These are phyloP conservation scores for Cryptoprocta ferox DNA, from an alignment of 2,797 vertebrate species.

Conservation along the genomic window DNA sequence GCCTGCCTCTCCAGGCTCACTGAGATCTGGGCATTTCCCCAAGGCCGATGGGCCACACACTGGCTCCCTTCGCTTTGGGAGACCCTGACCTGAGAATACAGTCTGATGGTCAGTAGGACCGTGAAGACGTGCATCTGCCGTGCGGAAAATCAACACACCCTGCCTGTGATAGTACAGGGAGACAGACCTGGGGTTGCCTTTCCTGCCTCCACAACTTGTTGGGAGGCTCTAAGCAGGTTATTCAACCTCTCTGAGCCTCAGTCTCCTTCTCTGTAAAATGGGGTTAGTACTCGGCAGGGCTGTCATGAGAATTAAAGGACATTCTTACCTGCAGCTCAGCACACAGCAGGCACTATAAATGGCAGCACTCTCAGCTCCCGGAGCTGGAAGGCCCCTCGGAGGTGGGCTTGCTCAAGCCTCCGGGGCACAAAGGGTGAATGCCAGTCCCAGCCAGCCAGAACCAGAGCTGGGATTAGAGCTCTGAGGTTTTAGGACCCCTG, in stretches of 20 bases:
- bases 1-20: neutral
- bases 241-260: neutral
- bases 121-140: fast-evolving
- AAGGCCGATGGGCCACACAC: neutral
- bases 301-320: neutral
- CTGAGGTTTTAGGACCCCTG: too few relatives aligned
- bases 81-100: neutral
- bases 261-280: neutral
- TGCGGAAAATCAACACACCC: neutral
- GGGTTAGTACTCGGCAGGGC: neutral
- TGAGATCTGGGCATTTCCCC: neutral
- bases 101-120: neutral
- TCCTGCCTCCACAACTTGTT: fast-evolving
- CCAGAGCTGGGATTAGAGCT: slow-evolving; percentile 22
- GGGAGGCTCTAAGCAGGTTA: neutral
- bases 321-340: neutral
- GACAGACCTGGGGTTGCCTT: neutral
- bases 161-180: fast-evolving
- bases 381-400: neutral
- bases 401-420: neutral
- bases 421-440: neutral
- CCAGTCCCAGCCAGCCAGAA: neutral
- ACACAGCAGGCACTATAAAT: neutral
- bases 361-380: neutral
- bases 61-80: neutral